Conservation (phyloP, 2,888 invertebrate genomes). For the Hylaea fasciaria region DNA sequence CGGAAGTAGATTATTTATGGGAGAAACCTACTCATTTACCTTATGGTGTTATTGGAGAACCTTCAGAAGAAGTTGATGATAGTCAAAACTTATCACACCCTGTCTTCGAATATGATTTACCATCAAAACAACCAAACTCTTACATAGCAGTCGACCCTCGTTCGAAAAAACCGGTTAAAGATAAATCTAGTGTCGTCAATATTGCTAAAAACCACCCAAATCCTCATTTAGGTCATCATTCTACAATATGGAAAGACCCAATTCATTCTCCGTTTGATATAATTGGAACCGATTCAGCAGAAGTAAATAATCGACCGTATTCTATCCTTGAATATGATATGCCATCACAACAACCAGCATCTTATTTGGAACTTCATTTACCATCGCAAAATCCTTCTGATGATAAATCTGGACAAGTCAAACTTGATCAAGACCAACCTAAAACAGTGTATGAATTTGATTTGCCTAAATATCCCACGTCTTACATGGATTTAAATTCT, state of each 20-base stretch:
- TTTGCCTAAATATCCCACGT: neutral
- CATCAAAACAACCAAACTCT: neutral
- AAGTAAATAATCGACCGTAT: neutral
- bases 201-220: neutral
- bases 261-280: neutral
- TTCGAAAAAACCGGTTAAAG: neutral
- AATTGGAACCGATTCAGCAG: constrained; percentile 1
- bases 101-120: neutral
- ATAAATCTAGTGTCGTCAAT: neutral
- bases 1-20: neutral
- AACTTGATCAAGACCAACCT: neutral
- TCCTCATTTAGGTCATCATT: too few relatives aligned
- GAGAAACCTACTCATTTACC: neutral
- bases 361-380: neutral
- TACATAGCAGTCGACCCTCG: neutral
- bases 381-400: neutral
- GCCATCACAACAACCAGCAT: neutral
- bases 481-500: neutral
- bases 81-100: neutral
- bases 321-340: neutral
- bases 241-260: too few relatives aligned
- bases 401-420: constrained; percentile 4
- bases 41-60: constrained; percentile 1
- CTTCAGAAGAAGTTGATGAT: neutral
- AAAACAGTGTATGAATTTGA: neutral